phyloP scores from a whole-genome alignment of 1,140 invertebrate species.

The Drosophila paulistorum region DNA sequence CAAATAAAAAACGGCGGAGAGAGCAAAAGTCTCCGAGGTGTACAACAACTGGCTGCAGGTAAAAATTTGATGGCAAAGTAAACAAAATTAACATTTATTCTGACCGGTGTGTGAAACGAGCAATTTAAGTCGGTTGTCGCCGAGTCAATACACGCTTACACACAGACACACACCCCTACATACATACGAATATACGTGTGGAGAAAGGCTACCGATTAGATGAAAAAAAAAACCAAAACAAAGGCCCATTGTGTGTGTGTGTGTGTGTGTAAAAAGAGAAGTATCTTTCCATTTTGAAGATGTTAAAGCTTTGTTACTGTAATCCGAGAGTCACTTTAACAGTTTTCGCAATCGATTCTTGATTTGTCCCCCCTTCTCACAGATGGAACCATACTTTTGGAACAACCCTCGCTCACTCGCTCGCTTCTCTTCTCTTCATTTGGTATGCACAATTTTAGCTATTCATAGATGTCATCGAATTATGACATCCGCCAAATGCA shows the following conservation, averaged over 20 bases:
- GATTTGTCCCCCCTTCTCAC: no score
- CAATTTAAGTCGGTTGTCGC: constrained; percentile 1
- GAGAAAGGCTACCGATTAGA: neutral
- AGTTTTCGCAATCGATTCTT: neutral
- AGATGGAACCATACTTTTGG: neutral
- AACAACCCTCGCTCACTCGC: neutral
- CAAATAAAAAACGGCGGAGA: neutral
- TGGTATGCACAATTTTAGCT: constrained; percentile 21
- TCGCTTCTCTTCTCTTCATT: neutral
- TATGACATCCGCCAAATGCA: constrained; percentile 24
- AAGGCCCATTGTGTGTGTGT: neutral
- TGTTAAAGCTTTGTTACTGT: neutral
- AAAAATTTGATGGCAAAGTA: constrained; percentile 23
- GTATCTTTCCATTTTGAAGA: neutral
- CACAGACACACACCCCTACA: neutral
- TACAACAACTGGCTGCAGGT: constrained; percentile 25
- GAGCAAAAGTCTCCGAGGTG: constrained; percentile 23
- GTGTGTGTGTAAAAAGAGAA: neutral
- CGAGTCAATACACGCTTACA: neutral
- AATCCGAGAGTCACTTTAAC: neutral
- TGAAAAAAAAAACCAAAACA: constrained; percentile 2
- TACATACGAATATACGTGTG: neutral
- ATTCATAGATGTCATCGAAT: constrained; percentile 47
- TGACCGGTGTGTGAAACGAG: constrained; percentile 34
- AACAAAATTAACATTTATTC: constrained; percentile 69